A percentile compares a stretch with the other conserved stretches of the same genome.
Conservation (phyloP, 2,888 invertebrate genomes). For the Cataglyphis albicans region DNA sequence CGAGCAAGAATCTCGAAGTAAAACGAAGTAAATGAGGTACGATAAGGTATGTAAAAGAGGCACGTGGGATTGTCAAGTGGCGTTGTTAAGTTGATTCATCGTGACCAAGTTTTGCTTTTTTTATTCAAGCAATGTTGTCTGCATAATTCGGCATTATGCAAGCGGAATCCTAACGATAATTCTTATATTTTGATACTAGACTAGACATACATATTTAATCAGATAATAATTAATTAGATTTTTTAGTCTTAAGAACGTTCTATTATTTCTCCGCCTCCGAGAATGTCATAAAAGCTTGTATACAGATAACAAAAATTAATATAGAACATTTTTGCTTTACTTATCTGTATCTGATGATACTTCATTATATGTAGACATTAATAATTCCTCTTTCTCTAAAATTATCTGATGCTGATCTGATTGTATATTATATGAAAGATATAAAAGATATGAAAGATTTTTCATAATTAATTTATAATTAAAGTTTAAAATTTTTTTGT, state of each 20-base stretch:
- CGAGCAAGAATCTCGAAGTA: background rate
- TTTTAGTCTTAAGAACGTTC: background rate
- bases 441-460: background rate
- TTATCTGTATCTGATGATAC: background rate
- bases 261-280: background rate
- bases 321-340: background rate
- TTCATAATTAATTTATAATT: background rate
- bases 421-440: background rate
- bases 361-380: background rate
- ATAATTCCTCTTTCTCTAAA: background rate
- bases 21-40: constrained; percentile 2
- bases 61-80: background rate
- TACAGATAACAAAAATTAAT: background rate
- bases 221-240: background rate
- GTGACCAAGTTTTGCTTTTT: background rate
- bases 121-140: background rate
- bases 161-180: background rate
- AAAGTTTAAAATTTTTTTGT: background rate
- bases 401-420: background rate
- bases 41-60: background rate
- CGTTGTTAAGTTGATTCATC: background rate
- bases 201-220: background rate
- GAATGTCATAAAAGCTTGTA: background rate
- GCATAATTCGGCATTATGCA: background rate
- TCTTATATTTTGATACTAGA: background rate